Evolutionary conservation across 2,888 invertebrate genomes (phyloP).

Genomic region (Hypercompe scribonia): DNA sequence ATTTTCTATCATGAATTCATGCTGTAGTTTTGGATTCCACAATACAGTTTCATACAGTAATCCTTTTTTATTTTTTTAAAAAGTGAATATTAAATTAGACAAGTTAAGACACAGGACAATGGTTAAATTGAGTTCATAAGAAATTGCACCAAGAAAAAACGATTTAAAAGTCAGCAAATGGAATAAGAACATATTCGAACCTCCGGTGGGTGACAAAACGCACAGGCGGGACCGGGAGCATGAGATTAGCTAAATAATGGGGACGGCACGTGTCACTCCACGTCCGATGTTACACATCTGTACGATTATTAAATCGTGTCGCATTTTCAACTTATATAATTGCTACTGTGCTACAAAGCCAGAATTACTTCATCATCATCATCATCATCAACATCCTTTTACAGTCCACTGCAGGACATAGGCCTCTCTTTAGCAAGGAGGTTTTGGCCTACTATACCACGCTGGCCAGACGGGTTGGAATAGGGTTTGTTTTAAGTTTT

Average conservation of each 20-base stretch:
- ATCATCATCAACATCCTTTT: no score
- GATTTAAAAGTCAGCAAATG: neutral
- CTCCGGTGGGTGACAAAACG: neutral
- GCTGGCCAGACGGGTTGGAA: no score
- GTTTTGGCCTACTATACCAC: no score
- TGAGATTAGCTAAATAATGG: constrained; percentile 5
- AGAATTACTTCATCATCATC: no score
- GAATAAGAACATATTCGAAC: neutral
- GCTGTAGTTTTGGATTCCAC: neutral
- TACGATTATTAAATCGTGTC: no score
- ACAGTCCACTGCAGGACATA: no score
- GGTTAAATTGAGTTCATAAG: neutral
- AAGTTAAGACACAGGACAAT: neutral
- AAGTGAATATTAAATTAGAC: neutral
- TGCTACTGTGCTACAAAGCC: neutral
- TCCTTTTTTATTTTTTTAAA: neutral
- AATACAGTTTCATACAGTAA: neutral
- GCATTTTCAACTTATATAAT: neutral
- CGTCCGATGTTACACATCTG: neutral
- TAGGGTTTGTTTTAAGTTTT: no score
- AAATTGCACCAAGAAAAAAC: neutral
- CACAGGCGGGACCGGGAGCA: neutral
- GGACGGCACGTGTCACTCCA: constrained; percentile 4
- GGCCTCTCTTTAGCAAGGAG: no score
- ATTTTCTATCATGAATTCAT: neutral